phyloP scores from a whole-genome alignment of 2,113 vertebrate genomes.

The Hippocampus barbouri region DNA sequence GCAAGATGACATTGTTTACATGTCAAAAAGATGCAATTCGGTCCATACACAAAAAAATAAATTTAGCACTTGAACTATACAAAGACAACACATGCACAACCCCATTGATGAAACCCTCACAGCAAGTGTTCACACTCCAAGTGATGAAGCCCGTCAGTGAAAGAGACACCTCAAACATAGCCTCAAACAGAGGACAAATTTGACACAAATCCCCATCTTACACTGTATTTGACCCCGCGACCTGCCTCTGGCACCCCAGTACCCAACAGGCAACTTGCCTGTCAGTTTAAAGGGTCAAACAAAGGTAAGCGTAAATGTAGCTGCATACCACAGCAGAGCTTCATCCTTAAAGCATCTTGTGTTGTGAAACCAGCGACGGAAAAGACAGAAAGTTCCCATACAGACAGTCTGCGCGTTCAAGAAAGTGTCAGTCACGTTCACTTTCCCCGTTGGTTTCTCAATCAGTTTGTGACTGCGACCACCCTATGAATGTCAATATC shows the following conservation, averaged over 20 bases:
- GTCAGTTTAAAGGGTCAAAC: slow-evolving; percentile 68
- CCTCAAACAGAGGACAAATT: slow-evolving; percentile 62
- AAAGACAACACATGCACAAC: slow-evolving; percentile 3
- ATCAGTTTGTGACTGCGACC: slow-evolving; percentile 24
- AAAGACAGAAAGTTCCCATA: slow-evolving; percentile 38
- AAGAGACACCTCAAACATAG: slow-evolving; percentile 37
- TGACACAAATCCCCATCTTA: slow-evolving; percentile 68
- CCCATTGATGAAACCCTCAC: slow-evolving; percentile 3
- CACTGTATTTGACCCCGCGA: slow-evolving; percentile 63
- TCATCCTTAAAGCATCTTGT: slow-evolving; percentile 50
- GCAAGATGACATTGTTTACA: slow-evolving; percentile 3
- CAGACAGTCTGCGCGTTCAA: slow-evolving; percentile 16
- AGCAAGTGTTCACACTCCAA: slow-evolving; percentile 2
- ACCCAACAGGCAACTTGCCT: slow-evolving; percentile 63
- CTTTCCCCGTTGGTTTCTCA: slow-evolving; percentile 22
- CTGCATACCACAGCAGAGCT: slow-evolving; percentile 47
- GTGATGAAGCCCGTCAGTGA: slow-evolving; percentile 17
- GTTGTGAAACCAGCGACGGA: slow-evolving; percentile 49
- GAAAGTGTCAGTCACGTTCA: slow-evolving; percentile 19
- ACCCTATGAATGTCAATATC: slow-evolving; percentile 25
- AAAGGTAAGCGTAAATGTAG: slow-evolving; percentile 61
- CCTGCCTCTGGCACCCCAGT: slow-evolving; percentile 47
- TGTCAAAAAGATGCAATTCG: neutral
- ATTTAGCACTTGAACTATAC: slow-evolving; percentile 4
- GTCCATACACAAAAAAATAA: neutral